Percentiles rank a stretch among this genome's conserved stretches.
These are phyloP conservation scores for Erethizon dorsatum DNA, from an alignment of 2,797 vertebrate genomes.

Conservation along the genomic window DNA sequence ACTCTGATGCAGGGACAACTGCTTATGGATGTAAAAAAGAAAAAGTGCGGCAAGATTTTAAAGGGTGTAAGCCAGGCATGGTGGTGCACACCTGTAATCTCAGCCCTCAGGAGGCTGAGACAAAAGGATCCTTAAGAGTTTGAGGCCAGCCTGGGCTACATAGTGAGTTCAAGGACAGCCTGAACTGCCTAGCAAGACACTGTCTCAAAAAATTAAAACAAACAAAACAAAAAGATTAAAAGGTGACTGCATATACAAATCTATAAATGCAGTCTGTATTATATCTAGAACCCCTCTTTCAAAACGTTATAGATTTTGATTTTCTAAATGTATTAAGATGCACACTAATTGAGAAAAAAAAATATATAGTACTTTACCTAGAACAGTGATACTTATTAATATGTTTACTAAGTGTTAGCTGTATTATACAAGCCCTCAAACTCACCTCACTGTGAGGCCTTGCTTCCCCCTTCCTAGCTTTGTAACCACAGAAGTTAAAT, in stretches of 20 bases:
- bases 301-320: slow-evolving; percentile 23
- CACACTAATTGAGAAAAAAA: slow-evolving; percentile 51
- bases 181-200: neutral
- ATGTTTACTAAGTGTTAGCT: neutral
- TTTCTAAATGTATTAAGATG: slow-evolving; percentile 50
- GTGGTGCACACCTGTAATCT: neutral
- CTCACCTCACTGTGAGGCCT: neutral
- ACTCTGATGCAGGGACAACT: neutral
- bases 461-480: slow-evolving; percentile 5
- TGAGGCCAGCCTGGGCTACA: neutral
- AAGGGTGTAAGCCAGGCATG: neutral
- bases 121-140: neutral
- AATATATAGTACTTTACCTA: neutral
- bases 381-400: neutral
- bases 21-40: neutral
- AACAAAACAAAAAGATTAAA: neutral
- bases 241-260: neutral
- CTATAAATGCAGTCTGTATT: neutral
- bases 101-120: neutral
- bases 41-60: neutral
- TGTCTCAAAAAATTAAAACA: neutral
- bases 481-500: neutral
- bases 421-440: neutral
- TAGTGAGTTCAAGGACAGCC: neutral
- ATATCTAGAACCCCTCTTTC: neutral